phyloP scores from a whole-genome alignment of 2,888 invertebrate genomes.

The Atrina japonica region DNA sequence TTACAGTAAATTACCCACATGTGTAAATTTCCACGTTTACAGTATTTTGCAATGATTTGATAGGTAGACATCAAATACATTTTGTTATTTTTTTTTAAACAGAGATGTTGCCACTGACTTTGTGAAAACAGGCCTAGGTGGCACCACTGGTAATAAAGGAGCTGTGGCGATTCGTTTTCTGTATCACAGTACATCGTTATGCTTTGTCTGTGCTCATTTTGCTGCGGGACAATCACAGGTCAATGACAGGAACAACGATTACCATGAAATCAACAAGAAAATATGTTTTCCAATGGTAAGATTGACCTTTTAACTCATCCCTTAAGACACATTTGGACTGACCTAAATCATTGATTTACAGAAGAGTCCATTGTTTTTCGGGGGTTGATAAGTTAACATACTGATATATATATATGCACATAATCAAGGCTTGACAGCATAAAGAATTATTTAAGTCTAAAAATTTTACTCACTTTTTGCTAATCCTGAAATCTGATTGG shows the following conservation, averaged over 20 bases:
- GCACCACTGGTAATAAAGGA: conserved; percentile 98
- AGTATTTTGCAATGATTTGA: too few species aligned
- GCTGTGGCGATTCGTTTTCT: conserved; percentile 96
- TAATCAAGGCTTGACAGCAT: too few species aligned
- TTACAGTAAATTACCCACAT: too few species aligned
- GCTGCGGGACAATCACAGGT: conserved; percentile 99
- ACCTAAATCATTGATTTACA: too few species aligned
- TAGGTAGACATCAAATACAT: not conserved
- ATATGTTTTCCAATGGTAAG: conserved; percentile 81
- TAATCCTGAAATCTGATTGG: too few species aligned
- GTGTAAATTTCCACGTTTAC: too few species aligned
- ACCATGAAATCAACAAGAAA: conserved; percentile 95
- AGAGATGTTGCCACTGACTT: conserved; percentile 96
- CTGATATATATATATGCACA: not conserved
- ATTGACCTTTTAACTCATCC: too few species aligned
- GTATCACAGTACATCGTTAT: conserved; percentile 94
- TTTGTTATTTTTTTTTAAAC: conserved; percentile 36
- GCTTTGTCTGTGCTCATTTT: conserved; percentile 99
- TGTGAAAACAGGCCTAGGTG: conserved; percentile 98
- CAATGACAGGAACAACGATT: conserved; percentile 96
- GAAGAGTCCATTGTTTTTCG: too few species aligned
- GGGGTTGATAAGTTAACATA: too few species aligned
- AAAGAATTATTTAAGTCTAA: too few species aligned
- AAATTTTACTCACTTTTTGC: too few species aligned
- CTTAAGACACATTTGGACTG: too few species aligned